Conservation (phyloP, 2,888 invertebrate species). For the Caenorhabditis panamensis region DNA sequence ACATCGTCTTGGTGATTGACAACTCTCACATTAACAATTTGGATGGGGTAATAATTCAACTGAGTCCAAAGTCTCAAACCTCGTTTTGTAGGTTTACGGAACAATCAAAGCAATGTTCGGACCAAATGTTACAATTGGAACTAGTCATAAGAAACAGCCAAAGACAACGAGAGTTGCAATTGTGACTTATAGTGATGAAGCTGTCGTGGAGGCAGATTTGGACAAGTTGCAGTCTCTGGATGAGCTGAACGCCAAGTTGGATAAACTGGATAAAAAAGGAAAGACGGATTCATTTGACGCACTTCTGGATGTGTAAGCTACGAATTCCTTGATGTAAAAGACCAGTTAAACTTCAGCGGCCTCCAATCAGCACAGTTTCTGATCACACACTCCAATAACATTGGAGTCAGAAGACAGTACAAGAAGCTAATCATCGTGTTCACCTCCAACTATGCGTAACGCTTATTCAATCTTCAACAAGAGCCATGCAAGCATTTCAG, state of each 20-base stretch:
- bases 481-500: too few relatives aligned
- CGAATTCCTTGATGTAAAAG: background rate
- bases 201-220: conserved; percentile 27
- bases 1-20: conserved; percentile 30
- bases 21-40: conserved; percentile 9
- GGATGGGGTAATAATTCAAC: conserved; percentile 16
- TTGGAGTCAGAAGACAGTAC: conserved; percentile 3
- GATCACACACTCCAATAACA: conserved; percentile 13
- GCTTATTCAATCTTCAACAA: background rate
- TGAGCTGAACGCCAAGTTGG: conserved; percentile 9
- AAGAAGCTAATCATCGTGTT: conserved; percentile 24
- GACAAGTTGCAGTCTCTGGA: conserved; percentile 18
- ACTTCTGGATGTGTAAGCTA: background rate
- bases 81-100: conserved; percentile 8
- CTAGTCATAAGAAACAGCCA: conserved; percentile 2
- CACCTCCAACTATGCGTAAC: conserved; percentile 29
- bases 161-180: conserved; percentile 25
- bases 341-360: conserved; percentile 19
- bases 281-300: conserved; percentile 21
- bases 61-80: background rate
- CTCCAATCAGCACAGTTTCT: conserved; percentile 6
- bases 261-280: conserved; percentile 6
- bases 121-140: conserved; percentile 18
- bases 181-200: conserved; percentile 29
- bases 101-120: conserved; percentile 30